These are phyloP conservation scores for Sinosuthora webbiana DNA, from an alignment of 2,113 vertebrate species.

Conservation along the genomic window DNA sequence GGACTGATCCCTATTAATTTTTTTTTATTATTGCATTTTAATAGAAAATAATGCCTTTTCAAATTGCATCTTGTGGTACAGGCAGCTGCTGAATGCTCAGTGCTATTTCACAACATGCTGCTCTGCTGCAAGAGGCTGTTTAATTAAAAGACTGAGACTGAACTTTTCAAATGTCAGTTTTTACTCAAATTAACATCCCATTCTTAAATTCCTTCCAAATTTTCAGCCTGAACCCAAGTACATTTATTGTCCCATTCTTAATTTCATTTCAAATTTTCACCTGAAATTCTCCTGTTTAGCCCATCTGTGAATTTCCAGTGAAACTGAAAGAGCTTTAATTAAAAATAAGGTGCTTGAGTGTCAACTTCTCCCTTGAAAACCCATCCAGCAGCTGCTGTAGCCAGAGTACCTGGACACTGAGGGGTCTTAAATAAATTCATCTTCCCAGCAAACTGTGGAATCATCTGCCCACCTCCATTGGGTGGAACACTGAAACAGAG, in stretches of 20 bases:
- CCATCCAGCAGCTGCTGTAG: neutral
- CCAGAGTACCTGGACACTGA: neutral
- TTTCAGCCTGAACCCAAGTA: neutral
- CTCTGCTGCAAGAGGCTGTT: neutral
- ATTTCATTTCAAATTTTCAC: neutral
- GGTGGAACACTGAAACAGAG: neutral
- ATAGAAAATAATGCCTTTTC: neutral
- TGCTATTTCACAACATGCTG: neutral
- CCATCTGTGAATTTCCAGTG: neutral
- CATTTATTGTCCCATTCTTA: neutral
- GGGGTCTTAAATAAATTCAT: neutral
- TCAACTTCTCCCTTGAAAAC: neutral
- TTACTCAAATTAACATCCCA: neutral
- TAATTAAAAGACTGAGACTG: neutral
- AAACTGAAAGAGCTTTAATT: neutral
- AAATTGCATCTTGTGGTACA: neutral
- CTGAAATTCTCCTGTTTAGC: neutral
- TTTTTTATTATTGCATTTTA: neutral
- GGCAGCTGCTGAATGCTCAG: neutral
- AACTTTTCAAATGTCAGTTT: neutral
- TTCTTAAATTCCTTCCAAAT: neutral
- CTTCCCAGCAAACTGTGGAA: neutral
- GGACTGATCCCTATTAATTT: neutral
- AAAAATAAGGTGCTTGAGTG: neutral
- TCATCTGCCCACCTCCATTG: neutral